These are phyloP conservation scores for Sphaeridia pumilis DNA, from an alignment of 2,888 invertebrate species.

Conservation along the genomic window DNA sequence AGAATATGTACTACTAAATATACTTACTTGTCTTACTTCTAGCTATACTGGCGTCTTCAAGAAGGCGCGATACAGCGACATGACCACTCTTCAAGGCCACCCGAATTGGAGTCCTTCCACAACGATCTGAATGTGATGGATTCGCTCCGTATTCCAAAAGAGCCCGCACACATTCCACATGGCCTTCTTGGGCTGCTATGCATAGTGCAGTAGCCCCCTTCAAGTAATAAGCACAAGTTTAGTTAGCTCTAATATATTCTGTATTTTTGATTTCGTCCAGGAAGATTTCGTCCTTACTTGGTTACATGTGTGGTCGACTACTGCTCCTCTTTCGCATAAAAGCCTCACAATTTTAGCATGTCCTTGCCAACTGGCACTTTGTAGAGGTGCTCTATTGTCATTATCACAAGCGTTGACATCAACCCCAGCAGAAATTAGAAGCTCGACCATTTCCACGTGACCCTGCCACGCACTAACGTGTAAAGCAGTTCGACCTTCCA, in stretches of 20 bases:
- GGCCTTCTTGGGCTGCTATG: conserved; percentile 66
- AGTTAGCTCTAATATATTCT: neutral
- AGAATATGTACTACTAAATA: neutral
- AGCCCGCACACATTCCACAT: conserved; percentile 63
- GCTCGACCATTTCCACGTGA: conserved; percentile 80
- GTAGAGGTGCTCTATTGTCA: conserved; percentile 76
- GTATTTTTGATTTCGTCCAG: neutral
- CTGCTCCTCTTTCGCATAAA: conserved; percentile 65
- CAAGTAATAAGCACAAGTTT: conserved; percentile 33
- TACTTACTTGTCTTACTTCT: conserved; percentile 33
- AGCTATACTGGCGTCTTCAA: conserved; percentile 62
- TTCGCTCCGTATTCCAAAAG: conserved; percentile 73
- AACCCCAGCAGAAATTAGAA: conserved; percentile 71
- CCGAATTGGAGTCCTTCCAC: conserved; percentile 72
- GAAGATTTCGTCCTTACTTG: conserved; percentile 44
- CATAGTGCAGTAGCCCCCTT: conserved; percentile 79
- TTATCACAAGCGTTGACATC: conserved; percentile 77
- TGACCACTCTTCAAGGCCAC: conserved; percentile 88
- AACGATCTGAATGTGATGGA: conserved; percentile 72
- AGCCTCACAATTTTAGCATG: conserved; percentile 71
- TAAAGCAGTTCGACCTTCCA: conserved; percentile 79
- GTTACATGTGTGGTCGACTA: conserved; percentile 80
- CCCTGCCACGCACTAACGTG: conserved; percentile 92
- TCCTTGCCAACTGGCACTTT: conserved; percentile 91
- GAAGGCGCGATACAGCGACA: conserved; percentile 63